phyloP scores from a whole-genome alignment of 2,888 invertebrate species.

The Spatulosminthurus flaviceps region DNA sequence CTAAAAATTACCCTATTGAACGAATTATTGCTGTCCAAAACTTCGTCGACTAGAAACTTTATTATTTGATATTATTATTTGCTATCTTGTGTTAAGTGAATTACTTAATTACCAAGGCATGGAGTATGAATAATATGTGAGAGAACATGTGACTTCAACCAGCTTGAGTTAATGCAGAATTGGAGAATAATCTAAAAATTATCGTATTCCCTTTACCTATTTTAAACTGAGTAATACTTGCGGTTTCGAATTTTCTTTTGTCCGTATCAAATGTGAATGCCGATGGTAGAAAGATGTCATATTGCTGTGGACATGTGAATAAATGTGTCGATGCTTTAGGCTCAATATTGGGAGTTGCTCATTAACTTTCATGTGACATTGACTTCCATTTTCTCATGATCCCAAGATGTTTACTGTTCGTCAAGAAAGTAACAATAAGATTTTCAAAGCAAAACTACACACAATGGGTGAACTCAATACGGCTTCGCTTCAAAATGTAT shows the following conservation, averaged over 20 bases:
- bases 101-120: neutral
- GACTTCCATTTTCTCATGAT: no score
- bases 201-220: neutral
- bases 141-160: neutral
- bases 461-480: no score
- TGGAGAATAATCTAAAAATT: neutral
- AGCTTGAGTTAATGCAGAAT: neutral
- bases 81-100: neutral
- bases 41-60: neutral
- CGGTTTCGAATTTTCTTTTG: neutral
- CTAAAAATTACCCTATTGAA: neutral
- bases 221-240: neutral
- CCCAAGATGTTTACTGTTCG: no score
- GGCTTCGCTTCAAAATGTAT: no score
- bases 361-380: no score
- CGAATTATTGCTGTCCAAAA: constrained; percentile 3
- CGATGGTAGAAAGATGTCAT: neutral
- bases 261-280: neutral
- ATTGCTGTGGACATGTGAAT: neutral
- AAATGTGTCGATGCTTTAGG: neutral
- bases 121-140: neutral
- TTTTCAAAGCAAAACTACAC: no score
- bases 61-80: neutral
- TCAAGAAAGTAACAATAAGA: no score
- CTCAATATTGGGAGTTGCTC: neutral